These are phyloP conservation scores for Nyctalus aviator DNA, from an alignment of 2,797 vertebrate species.

Conservation along the genomic window DNA sequence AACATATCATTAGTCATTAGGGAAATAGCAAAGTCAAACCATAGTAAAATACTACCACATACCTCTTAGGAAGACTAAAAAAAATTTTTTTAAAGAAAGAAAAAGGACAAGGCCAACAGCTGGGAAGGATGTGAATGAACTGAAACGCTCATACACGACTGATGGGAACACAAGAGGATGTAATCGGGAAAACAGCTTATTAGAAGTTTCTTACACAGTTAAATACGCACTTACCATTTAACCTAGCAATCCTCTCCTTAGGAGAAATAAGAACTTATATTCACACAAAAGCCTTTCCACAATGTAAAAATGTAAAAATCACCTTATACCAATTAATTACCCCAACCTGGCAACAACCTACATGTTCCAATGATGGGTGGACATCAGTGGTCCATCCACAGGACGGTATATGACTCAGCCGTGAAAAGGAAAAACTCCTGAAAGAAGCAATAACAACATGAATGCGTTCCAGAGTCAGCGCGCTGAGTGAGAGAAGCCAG, in stretches of 20 bases:
- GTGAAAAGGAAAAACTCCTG: not conserved
- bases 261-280: not conserved
- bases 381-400: not conserved
- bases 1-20: not conserved
- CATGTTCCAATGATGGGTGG: not conserved
- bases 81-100: not conserved
- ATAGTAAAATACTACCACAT: not conserved
- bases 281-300: not conserved
- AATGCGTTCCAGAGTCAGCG: rapidly evolving
- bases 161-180: not conserved
- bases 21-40: not conserved
- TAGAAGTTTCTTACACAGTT: not conserved
- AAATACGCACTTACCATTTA: not conserved
- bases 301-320: not conserved
- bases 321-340: not conserved
- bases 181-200: not conserved
- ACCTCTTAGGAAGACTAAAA: not conserved
- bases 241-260: not conserved
- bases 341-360: not conserved
- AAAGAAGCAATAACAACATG: rapidly evolving
- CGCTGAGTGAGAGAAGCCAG: not conserved
- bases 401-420: rapidly evolving
- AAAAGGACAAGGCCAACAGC: not conserved
- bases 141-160: rapidly evolving
- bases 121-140: not conserved